Conservation (phyloP, 2,888 invertebrate genomes). For the Apotomis turbidana region DNA sequence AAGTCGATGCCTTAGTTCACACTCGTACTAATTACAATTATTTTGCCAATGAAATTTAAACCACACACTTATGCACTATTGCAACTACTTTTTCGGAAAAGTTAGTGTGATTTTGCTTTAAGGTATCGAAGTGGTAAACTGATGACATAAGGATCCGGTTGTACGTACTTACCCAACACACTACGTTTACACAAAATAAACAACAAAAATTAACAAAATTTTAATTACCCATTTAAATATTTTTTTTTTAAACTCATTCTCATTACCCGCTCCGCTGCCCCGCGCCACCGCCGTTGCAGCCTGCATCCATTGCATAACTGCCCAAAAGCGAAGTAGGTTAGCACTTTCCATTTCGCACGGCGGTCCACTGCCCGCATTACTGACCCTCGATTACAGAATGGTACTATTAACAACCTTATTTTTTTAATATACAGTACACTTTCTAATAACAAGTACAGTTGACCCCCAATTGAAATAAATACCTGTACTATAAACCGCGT, state of each 20-base stretch:
- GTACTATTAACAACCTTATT: slow-evolving; percentile 35
- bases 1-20: too few relatives aligned
- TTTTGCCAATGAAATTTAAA: too few relatives aligned
- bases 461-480: slow-evolving; percentile 32
- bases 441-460: not conserved
- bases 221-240: not conserved
- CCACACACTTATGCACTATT: too few relatives aligned
- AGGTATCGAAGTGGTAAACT: too few relatives aligned
- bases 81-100: too few relatives aligned
- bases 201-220: too few relatives aligned
- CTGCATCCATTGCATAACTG: slow-evolving; percentile 56
- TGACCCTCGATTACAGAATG: slow-evolving; percentile 46
- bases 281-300: slow-evolving; percentile 51
- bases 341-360: slow-evolving; percentile 72
- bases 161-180: too few relatives aligned
- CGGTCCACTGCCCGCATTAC: slow-evolving; percentile 54
- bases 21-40: too few relatives aligned
- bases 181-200: too few relatives aligned
- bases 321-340: slow-evolving; percentile 67
- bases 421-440: slow-evolving; percentile 1
- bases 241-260: not conserved
- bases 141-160: too few relatives aligned
- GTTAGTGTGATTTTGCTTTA: too few relatives aligned
- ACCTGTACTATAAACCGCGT: slow-evolving; percentile 24
- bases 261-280: slow-evolving; percentile 47